Conservation (phyloP, 23 tunicate species). For the Diplosoma virens region DNA sequence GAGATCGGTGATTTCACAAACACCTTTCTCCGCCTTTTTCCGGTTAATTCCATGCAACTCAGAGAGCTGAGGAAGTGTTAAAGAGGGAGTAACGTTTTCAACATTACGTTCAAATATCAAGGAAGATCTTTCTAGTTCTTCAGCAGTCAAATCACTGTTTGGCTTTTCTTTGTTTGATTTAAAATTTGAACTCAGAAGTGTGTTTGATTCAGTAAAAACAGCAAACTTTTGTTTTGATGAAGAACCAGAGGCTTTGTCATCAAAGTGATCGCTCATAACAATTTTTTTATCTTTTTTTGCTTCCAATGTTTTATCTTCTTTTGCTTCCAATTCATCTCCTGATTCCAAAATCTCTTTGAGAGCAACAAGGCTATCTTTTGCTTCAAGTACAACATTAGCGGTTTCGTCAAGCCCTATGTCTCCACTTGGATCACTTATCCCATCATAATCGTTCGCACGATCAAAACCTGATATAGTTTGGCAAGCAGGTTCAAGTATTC, state of each 20-base stretch:
- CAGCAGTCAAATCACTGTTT: background rate
- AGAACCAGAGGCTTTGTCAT: background rate
- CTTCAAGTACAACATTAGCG: constrained; percentile 50
- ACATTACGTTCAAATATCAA: constrained; percentile 47
- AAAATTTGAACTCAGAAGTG: too few relatives aligned
- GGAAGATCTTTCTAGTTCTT: background rate
- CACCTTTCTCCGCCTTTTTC: background rate
- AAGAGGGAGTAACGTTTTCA: background rate
- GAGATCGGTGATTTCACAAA: constrained; percentile 4
- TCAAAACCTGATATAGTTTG: background rate
- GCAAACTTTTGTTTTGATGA: background rate
- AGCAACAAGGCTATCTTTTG: constrained; percentile 31
- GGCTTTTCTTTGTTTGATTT: too few relatives aligned
- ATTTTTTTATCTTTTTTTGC: background rate
- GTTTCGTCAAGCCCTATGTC: constrained; percentile 62
- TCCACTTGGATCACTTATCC: background rate
- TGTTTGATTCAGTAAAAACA: too few relatives aligned
- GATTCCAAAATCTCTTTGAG: constrained; percentile 64
- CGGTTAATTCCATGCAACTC: background rate
- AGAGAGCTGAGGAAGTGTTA: background rate
- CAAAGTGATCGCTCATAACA: background rate
- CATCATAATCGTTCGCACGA: background rate
- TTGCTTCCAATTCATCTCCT: constrained; percentile 4
- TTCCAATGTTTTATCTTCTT: background rate
- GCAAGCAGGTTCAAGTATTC: constrained; percentile 41